Evolutionary conservation across 2,113 vertebrate species (phyloP).

Genomic region (Rissa tridactyla): DNA sequence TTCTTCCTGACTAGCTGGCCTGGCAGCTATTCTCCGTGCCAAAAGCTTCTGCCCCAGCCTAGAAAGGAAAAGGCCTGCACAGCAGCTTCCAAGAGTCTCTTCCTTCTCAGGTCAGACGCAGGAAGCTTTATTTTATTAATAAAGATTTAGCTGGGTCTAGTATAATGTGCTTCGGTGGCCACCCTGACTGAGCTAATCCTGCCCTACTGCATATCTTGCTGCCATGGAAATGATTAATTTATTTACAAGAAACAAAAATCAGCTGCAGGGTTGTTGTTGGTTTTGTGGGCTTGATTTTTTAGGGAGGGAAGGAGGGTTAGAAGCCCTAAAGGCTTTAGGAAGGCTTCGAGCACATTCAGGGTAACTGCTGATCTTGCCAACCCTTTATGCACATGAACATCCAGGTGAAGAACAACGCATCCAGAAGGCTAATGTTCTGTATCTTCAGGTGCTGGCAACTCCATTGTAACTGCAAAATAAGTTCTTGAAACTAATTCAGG

Average conservation of each 20-base stretch:
- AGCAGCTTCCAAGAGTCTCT: slow-evolving; percentile 9
- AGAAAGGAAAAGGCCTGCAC: neutral
- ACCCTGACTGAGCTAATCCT: neutral
- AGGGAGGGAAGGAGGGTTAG: neutral
- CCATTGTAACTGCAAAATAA: neutral
- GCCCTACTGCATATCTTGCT: neutral
- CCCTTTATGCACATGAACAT: neutral
- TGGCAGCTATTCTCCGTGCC: slow-evolving; percentile 32
- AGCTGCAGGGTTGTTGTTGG: neutral
- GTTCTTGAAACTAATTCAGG: neutral
- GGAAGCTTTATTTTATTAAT: neutral
- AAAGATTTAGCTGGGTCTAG: neutral
- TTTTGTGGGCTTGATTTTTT: neutral
- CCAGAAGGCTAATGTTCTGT: neutral
- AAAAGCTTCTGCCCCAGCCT: slow-evolving; percentile 30
- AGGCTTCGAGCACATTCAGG: neutral
- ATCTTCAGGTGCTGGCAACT: neutral
- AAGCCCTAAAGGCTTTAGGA: neutral
- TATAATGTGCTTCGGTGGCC: neutral
- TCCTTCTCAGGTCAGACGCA: neutral
- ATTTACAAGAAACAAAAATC: neutral
- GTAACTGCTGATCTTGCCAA: neutral
- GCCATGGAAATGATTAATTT: neutral
- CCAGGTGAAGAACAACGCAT: neutral
- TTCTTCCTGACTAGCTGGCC: slow-evolving; percentile 52